phyloP scores from a whole-genome alignment of 1,140 invertebrate species.

The Rhopalosiphum maidis region DNA sequence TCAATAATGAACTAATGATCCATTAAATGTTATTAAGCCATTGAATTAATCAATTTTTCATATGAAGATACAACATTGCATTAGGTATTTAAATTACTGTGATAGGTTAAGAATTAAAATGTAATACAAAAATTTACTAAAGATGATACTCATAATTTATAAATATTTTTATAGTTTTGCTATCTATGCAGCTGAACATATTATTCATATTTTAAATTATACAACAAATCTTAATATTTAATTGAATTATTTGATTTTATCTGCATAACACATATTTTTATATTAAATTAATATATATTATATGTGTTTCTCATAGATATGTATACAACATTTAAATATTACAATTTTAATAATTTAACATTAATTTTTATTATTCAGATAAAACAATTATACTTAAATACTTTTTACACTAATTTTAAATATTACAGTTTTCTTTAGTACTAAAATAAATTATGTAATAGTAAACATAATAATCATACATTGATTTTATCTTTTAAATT shows the following conservation, averaged over 20 bases:
- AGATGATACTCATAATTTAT: not conserved
- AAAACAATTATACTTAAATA: not conserved
- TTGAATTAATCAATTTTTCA: no score
- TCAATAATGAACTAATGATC: no score
- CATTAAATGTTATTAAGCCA: no score
- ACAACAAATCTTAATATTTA: not conserved
- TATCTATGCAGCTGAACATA: not conserved
- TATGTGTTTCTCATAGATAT: not conserved
- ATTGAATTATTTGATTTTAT: not conserved
- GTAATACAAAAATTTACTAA: not conserved
- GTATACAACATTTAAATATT: not conserved
- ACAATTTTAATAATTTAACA: not conserved
- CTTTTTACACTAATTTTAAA: not conserved
- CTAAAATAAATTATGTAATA: not conserved
- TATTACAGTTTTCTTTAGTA: not conserved
- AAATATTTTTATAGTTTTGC: not conserved
- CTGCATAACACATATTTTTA: not conserved
- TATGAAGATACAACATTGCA: no score
- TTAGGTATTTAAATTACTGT: not conserved
- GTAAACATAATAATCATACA: not conserved
- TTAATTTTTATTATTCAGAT: not conserved
- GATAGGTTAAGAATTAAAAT: not conserved
- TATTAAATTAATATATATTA: not conserved
- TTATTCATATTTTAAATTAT: not conserved
- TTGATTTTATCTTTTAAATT: not conserved